Base-by-base conservation (phyloP, 2,113 vertebrate species). In the Plecotus auritus region DNA sequence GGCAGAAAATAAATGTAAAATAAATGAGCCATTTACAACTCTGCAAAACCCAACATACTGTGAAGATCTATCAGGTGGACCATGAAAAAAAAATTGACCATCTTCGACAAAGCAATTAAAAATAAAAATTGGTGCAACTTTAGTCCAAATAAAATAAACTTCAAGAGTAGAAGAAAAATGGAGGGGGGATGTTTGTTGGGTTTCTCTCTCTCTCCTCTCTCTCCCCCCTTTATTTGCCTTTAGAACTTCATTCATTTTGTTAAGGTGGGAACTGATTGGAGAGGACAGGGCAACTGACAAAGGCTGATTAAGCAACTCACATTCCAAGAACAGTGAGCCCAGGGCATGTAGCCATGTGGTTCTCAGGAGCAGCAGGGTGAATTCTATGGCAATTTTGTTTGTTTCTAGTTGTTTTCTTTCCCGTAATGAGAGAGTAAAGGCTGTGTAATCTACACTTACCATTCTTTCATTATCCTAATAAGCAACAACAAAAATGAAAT, bases 361-460 rank as follows among this genome's bases (percentile, higher is more conserved):
- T 78, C 78, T 59, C 18, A 0, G 0, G 45, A 61, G 0, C 3
- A 17, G 4, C 16, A 70, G 14, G 0, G 5, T n/a, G 51, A 51
- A 51, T 12, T 32, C 30, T 67, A 5, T 35, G 23, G 11, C 32
- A 49, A 16, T 64, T 84, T 35, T n/a, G 0, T 91, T 90, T 93
- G 14, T 30, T 35, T 8, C 51, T 88, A 76, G 47, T 54, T 93
- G 2, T 90, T 92, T 96, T 96, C 86, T 96, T 59, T 92, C 49
- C 3, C 51, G 61, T 93, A 97, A 97, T 97, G 97, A 95, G 93
- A 97, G 85, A 97, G 97, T 94, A 96, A 98, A 93, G 82, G 42
- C 59, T 91, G 20, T 88, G n/a, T 74, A 94, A 64, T 77, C 70
- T 76, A 94, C 59, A 96, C 51, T 45, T 95, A 94, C n/a, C 56